phyloP scores from a whole-genome alignment of 2,888 invertebrate genomes.

The Rhagium mordax region DNA sequence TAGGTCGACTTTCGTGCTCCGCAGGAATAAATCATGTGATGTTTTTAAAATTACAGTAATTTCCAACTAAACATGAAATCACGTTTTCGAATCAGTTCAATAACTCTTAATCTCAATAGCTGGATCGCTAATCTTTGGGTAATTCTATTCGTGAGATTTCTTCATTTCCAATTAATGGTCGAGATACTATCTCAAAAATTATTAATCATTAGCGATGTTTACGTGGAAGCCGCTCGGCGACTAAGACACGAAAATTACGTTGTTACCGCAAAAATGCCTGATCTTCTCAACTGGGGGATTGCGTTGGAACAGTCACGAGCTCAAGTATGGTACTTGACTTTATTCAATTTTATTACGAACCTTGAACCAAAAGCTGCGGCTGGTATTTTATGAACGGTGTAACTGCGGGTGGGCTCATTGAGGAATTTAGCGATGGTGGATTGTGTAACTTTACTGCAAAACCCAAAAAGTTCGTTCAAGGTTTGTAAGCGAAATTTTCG shows the following conservation, averaged over 20 bases:
- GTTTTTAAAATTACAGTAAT: constrained; percentile 49
- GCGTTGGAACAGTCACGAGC: not conserved
- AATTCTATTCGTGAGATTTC: constrained; percentile 32
- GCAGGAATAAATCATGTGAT: constrained; percentile 47
- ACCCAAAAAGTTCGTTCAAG: too few species aligned
- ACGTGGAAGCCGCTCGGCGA: not conserved
- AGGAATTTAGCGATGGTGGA: too few species aligned
- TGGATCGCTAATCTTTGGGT: constrained; percentile 26
- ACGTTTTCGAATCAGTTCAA: constrained; percentile 44
- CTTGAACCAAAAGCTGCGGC: not conserved
- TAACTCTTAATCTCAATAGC: constrained; percentile 31
- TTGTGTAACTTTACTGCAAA: too few species aligned
- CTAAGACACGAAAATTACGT: constrained; percentile 1
- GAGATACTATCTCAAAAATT: constrained; percentile 26
- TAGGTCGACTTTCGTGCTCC: constrained; percentile 40
- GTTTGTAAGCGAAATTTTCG: too few species aligned
- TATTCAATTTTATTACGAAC: not conserved
- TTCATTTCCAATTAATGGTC: constrained; percentile 31
- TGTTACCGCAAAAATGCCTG: not conserved
- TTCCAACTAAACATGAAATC: constrained; percentile 47
- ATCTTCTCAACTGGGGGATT: not conserved
- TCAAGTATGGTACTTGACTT: not conserved
- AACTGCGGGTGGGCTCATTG: too few species aligned
- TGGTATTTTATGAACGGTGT: not conserved
- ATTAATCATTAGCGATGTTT: constrained; percentile 18